Conservation (phyloP, 2,888 invertebrate species). For the Agrotis clavis region DNA sequence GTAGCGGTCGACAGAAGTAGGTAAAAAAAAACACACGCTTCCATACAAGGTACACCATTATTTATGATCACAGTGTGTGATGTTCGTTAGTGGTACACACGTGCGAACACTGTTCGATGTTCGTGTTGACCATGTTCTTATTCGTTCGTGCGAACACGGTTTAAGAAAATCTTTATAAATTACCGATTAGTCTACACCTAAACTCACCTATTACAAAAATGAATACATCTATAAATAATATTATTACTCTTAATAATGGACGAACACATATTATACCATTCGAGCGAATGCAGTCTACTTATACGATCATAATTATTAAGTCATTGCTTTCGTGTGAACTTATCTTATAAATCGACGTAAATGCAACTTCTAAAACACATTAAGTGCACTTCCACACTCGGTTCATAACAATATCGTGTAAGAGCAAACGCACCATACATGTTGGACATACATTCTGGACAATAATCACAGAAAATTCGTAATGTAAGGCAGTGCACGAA, state of each 20-base stretch:
- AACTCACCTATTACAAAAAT: slow-evolving; percentile 81
- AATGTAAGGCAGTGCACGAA: slow-evolving; percentile 81
- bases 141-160: not conserved
- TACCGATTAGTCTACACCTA: slow-evolving; percentile 74
- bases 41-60: too few species aligned
- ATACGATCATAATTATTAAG: slow-evolving; percentile 83
- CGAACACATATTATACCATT: slow-evolving; percentile 90
- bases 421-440: slow-evolving; percentile 61
- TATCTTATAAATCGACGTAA: slow-evolving; percentile 81
- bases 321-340: slow-evolving; percentile 86
- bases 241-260: slow-evolving; percentile 87
- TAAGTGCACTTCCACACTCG: slow-evolving; percentile 75
- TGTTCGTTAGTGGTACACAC: too few species aligned
- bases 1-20: too few species aligned
- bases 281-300: slow-evolving; percentile 90
- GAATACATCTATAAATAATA: slow-evolving; percentile 86
- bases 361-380: slow-evolving; percentile 83
- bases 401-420: slow-evolving; percentile 63
- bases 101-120: too few species aligned
- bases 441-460: slow-evolving; percentile 64
- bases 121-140: too few species aligned
- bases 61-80: too few species aligned
- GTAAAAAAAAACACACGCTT: too few species aligned
- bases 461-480: slow-evolving; percentile 71
- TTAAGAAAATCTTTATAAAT: slow-evolving; percentile 63